Percentiles rank a stretch among this genome's conserved stretches.
Conservation (phyloP, 2,113 vertebrate species). For the Pica pica region DNA sequence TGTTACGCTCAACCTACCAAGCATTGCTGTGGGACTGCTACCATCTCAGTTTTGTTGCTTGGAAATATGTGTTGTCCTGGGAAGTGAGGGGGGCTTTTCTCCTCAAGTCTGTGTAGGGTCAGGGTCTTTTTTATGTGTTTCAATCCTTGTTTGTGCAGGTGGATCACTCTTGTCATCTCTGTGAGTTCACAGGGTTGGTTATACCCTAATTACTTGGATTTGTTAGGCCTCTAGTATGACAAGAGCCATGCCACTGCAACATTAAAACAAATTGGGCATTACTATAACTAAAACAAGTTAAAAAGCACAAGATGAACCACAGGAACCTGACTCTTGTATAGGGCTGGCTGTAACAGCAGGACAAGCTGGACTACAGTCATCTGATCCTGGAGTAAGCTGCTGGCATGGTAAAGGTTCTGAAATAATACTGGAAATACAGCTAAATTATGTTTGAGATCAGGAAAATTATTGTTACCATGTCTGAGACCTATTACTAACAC, state of each 20-base stretch:
- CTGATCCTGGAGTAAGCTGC: neutral
- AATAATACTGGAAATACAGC: neutral
- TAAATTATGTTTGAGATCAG: neutral
- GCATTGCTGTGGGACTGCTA: neutral
- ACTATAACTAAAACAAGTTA: neutral
- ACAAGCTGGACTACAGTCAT: neutral
- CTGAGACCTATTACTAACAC: neutral
- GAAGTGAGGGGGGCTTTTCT: neutral
- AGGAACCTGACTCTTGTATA: neutral
- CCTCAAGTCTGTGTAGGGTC: neutral
- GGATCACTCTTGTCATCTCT: neutral
- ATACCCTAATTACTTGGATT: neutral
- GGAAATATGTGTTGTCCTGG: neutral
- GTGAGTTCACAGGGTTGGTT: neutral
- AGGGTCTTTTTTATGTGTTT: neutral
- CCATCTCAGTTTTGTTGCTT: neutral
- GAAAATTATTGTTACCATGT: neutral
- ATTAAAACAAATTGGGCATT: neutral
- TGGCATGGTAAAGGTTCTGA: neutral
- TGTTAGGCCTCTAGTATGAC: neutral
- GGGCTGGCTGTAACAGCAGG: neutral
- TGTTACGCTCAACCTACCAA: neutral
- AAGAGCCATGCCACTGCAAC: neutral
- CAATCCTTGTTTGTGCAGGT: neutral
- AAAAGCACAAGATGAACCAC: neutral